Percentiles rank a stretch among this genome's conserved stretches.
Evolutionary conservation across 2,113 vertebrate species (phyloP).

Genomic region (Junco hyemalis): DNA sequence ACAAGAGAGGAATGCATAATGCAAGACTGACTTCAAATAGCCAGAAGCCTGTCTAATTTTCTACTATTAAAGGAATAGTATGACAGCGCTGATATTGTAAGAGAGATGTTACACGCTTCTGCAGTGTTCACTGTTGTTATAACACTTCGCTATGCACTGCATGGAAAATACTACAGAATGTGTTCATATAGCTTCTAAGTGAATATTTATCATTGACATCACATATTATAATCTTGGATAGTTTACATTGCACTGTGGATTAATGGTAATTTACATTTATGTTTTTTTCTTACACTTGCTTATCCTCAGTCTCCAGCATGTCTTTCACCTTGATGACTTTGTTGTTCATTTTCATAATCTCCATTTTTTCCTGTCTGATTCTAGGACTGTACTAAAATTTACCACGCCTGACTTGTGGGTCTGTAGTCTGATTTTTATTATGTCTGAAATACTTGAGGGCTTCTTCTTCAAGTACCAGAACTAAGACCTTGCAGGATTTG

Average conservation of each 20-base stretch:
- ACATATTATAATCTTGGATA: background rate
- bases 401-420: background rate
- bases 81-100: background rate
- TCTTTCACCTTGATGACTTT: slow-evolving; percentile 33
- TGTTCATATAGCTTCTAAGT: background rate
- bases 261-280: background rate
- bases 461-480: slow-evolving; percentile 32
- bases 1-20: background rate
- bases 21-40: background rate
- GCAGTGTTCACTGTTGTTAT: background rate
- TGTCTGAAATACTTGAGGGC: slow-evolving; percentile 30
- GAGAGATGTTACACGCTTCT: background rate
- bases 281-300: background rate
- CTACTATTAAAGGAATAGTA: slow-evolving; percentile 6
- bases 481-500: slow-evolving; percentile 14
- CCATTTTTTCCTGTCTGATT: slow-evolving; percentile 29
- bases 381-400: background rate
- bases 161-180: background rate
- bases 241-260: background rate
- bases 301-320: background rate
- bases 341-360: slow-evolving; percentile 1
- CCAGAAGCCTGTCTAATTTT: background rate
- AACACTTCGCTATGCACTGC: background rate
- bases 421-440: slow-evolving; percentile 39
- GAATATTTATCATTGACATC: background rate